Evolutionary conservation across 2,113 vertebrate genomes (phyloP).

Genomic region (Albula goreensis): DNA sequence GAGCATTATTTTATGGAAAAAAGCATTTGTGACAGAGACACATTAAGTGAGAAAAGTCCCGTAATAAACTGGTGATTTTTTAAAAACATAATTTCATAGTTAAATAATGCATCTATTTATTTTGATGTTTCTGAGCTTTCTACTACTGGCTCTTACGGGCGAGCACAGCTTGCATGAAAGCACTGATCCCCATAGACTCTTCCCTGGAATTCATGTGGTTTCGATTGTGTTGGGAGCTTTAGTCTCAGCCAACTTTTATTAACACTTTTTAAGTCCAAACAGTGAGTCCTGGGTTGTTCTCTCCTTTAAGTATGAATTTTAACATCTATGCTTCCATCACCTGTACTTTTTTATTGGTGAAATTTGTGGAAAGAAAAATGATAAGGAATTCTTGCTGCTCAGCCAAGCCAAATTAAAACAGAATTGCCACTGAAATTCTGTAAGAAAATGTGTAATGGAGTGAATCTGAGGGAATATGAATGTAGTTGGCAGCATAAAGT

Average conservation of each 20-base stretch:
- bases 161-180: background rate
- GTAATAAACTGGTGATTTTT: too few relatives aligned
- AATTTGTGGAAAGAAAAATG: background rate
- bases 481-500: too few relatives aligned
- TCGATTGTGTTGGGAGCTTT: background rate
- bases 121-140: background rate
- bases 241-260: background rate
- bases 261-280: background rate
- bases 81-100: too few relatives aligned
- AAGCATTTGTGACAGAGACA: too few relatives aligned
- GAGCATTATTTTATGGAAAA: too few relatives aligned
- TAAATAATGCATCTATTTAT: background rate
- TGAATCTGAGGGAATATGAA: too few relatives aligned
- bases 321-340: background rate
- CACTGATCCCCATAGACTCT: background rate
- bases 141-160: background rate
- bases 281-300: background rate
- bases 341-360: background rate
- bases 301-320: background rate
- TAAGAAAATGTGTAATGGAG: too few relatives aligned
- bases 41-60: too few relatives aligned
- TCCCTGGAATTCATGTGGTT: background rate
- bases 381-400: background rate
- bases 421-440: background rate
- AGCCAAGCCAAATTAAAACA: background rate